Evolutionary conservation across 2,113 vertebrate genomes (phyloP), one percentile per base, ranked within the genome.

Genomic region (Nerophis lumbriciformis): DNA sequence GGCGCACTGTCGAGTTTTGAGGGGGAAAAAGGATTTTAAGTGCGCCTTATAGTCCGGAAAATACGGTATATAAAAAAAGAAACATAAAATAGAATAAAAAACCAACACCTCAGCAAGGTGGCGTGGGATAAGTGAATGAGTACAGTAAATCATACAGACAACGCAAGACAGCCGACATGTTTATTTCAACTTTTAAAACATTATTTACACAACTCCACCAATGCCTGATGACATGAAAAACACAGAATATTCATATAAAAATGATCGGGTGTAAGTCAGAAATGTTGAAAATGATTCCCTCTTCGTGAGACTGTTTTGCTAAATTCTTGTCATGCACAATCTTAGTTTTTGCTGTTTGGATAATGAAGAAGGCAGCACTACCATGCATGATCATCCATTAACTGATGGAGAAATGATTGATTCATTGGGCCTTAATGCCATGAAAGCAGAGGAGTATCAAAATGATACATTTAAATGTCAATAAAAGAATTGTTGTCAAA

Each of bases 131-230:
- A 45, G 10, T 45, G 42, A 50, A 2, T 42, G 19, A 28, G 28
- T 7, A 56, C 39, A 42, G 39, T 42, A 3, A 42, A 9, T 42
- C 10, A 35, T 48, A 15, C 38, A 60, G 9, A 16, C 28, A 8
- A 61, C n/a, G 53, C 8, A 47, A 35, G 48, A 69, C 59, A 56
- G 28, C 53, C 14, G 37, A 37, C 37, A 16, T 21, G 49, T 82
- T 88, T 87, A 77, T 79, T 88, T 77, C 72, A 83, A 63, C 76
- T 59, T 66, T 84, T 70, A 73, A 42, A 80, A 84, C 76, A 81
- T 82, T 87, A 86, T 85, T 86, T 86, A 87, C 87, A 87, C 62
- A 81, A 68, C 73, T 86, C 53, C 78, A 77, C 66, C 78, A 81
- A 74, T 82, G 74, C 76, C 74, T 79, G 75, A 74, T 74, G 80